A percentile compares a stretch with the other conserved stretches of the same genome.
phyloP scores from a whole-genome alignment of 1,140 invertebrate species.

The Pseudomyrmex gracilis region DNA sequence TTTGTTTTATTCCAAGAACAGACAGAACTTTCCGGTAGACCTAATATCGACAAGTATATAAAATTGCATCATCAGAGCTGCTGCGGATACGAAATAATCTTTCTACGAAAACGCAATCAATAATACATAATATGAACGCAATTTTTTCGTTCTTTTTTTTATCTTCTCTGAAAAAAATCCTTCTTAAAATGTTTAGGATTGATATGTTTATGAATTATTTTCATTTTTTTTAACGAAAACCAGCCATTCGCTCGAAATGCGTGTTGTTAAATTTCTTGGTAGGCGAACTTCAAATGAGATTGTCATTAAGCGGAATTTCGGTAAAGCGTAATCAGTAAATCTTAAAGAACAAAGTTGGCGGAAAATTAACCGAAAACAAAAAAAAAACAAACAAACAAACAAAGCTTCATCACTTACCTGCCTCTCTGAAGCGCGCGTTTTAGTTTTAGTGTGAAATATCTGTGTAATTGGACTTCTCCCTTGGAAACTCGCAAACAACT shows the following conservation, averaged over 20 bases:
- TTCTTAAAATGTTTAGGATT: background rate
- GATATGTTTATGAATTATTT: background rate
- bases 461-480: slow-evolving; percentile 20
- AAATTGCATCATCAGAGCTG: background rate
- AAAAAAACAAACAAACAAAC: too few relatives aligned
- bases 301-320: too few relatives aligned
- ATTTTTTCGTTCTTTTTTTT: background rate
- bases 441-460: background rate
- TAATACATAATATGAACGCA: background rate
- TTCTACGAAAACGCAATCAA: background rate
- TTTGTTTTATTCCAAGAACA: too few relatives aligned
- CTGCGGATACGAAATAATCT: background rate
- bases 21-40: too few relatives aligned
- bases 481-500: slow-evolving; percentile 1
- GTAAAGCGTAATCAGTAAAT: too few relatives aligned
- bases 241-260: background rate
- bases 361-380: background rate
- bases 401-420: background rate
- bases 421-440: background rate
- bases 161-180: background rate
- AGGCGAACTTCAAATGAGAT: background rate
- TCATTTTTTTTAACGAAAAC: background rate
- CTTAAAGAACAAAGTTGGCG: background rate
- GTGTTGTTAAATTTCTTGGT: background rate
- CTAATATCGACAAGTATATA: background rate